Conservation (phyloP, 1,140 invertebrate species). For the Tetraneura akinire region DNA sequence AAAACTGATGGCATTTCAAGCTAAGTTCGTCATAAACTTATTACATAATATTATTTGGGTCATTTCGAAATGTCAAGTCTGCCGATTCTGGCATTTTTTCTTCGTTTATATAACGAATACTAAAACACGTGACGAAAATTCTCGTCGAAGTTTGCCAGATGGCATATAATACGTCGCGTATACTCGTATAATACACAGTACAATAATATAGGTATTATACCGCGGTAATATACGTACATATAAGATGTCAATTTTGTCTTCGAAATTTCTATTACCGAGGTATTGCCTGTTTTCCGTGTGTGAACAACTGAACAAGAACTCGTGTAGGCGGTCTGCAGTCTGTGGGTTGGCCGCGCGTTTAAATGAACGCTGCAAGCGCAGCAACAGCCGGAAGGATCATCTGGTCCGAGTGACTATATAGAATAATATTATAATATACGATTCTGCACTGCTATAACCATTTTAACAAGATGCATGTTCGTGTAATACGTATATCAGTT, state of each 20-base stretch:
- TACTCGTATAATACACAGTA: too few relatives aligned
- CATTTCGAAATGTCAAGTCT: slow-evolving; percentile 24
- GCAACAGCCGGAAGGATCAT: slow-evolving; percentile 28
- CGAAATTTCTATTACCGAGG: neutral
- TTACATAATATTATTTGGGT: too few relatives aligned
- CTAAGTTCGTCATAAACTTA: neutral
- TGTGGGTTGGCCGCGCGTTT: slow-evolving; percentile 14
- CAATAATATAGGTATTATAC: too few relatives aligned
- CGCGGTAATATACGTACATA: neutral
- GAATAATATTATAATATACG: neutral
- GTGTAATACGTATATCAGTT: too few relatives aligned
- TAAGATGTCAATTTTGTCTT: slow-evolving; percentile 2
- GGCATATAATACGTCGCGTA: neutral
- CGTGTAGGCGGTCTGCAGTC: slow-evolving; percentile 17
- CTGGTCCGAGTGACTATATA: neutral
- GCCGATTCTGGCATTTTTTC: neutral
- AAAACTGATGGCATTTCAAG: slow-evolving; percentile 30
- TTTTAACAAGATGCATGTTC: neutral
- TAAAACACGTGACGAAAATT: slow-evolving; percentile 6
- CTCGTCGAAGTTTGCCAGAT: slow-evolving; percentile 27
- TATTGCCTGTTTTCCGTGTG: slow-evolving; percentile 17
- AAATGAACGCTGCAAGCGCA: slow-evolving; percentile 6
- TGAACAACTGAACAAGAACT: neutral
- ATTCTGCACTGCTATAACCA: neutral
- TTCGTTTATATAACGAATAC: too few relatives aligned